Conservation (phyloP, 2,888 invertebrate species). For the Heliconius hortense region DNA sequence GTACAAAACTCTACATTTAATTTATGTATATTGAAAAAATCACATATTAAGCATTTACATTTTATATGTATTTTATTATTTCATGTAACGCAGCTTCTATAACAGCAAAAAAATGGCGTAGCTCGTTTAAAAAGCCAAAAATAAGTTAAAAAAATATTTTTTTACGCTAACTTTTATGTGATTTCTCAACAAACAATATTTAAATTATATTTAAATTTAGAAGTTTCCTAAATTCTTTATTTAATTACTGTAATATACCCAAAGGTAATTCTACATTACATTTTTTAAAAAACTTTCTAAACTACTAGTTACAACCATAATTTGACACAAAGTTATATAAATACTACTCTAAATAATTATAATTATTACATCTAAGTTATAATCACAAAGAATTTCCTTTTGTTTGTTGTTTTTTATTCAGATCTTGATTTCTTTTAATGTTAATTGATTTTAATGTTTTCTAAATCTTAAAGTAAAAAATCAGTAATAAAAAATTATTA, state of each 20-base stretch:
- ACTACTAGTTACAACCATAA: background rate
- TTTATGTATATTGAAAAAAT: background rate
- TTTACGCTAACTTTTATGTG: too few species aligned
- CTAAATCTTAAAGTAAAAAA: too few species aligned
- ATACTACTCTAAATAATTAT: background rate
- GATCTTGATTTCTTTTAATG: too few species aligned
- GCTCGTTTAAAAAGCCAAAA: too few species aligned
- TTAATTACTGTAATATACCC: background rate
- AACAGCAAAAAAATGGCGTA: too few species aligned
- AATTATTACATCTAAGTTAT: background rate
- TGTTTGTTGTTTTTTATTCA: background rate
- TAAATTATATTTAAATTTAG: too few species aligned
- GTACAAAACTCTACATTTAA: background rate
- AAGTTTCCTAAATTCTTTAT: background rate
- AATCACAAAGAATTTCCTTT: background rate
- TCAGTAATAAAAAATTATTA: too few species aligned
- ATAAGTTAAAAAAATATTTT: too few species aligned
- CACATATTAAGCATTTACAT: background rate
- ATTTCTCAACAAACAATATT: too few species aligned
- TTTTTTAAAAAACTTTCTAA: background rate
- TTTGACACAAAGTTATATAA: constrained; percentile 14
- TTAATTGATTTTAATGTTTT: too few species aligned
- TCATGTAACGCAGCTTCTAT: too few species aligned
- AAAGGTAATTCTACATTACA: background rate
- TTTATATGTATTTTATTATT: too few species aligned